Evolutionary conservation across 2,113 vertebrate genomes (phyloP).

Genomic region (Eubucco bourcierii): DNA sequence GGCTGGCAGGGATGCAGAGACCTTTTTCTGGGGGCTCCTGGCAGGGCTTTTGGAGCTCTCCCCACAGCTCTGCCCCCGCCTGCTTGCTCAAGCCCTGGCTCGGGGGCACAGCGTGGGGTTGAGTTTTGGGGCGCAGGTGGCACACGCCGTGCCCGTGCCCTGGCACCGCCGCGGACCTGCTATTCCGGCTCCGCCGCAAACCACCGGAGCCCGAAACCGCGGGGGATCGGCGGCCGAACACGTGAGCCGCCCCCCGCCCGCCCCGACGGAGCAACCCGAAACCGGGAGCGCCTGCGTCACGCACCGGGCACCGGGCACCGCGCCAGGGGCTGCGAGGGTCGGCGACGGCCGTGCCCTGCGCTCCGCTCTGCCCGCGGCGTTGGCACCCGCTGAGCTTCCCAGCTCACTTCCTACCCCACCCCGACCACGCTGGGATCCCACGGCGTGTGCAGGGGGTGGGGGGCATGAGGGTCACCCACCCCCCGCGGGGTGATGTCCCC

Average conservation of each 20-base stretch:
- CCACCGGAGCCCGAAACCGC: neutral
- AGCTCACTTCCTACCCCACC: too few species aligned
- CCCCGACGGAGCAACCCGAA: neutral
- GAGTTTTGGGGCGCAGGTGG: neutral
- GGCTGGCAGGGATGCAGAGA: too few species aligned
- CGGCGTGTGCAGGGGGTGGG: too few species aligned
- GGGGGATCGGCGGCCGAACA: rapidly evolving
- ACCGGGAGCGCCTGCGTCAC: slow-evolving; percentile 4
- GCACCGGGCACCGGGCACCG: neutral
- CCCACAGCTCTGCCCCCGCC: neutral
- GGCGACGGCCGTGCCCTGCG: neutral
- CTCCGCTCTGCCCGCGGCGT: too few species aligned
- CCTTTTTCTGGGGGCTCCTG: neutral
- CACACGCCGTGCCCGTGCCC: neutral
- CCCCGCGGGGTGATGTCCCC: neutral
- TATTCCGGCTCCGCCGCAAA: neutral
- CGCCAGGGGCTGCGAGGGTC: neutral
- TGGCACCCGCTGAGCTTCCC: too few species aligned
- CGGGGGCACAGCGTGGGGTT: neutral
- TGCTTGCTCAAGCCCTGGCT: neutral
- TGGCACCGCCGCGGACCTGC: neutral
- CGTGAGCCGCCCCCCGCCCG: too few species aligned
- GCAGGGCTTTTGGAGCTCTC: rapidly evolving
- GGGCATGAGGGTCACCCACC: neutral
- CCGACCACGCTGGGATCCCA: too few species aligned